These are phyloP conservation scores for Grapholita molesta DNA, from an alignment of 1,140 invertebrate species.

Conservation along the genomic window DNA sequence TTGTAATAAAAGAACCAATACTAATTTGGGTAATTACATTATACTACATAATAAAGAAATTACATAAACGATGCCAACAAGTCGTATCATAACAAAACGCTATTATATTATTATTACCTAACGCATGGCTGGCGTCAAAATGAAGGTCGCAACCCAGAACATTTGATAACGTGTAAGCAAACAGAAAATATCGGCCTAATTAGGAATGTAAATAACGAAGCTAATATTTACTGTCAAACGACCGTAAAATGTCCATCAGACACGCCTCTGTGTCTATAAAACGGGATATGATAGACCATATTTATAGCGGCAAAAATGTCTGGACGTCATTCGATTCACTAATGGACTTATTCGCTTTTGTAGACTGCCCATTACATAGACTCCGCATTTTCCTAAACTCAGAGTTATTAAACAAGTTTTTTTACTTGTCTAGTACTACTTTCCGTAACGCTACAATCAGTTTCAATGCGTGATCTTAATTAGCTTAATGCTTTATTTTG, in stretches of 20 bases:
- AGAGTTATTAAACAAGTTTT: too few species aligned
- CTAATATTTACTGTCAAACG: conserved; percentile 36
- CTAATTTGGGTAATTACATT: neutral
- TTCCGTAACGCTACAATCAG: too few species aligned
- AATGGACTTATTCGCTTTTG: conserved; percentile 31
- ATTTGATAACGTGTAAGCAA: conserved; percentile 2
- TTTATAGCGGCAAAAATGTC: conserved; percentile 30
- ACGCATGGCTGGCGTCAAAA: neutral
- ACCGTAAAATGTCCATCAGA: conserved; percentile 36
- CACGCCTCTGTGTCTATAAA: conserved; percentile 36
- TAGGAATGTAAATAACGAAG: conserved; percentile 30
- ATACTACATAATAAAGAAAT: too few species aligned
- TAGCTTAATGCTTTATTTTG: too few species aligned
- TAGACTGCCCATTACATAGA: neutral
- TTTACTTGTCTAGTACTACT: too few species aligned
- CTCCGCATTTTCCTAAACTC: too few species aligned
- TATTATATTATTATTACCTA: neutral
- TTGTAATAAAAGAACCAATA: neutral
- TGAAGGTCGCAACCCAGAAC: neutral
- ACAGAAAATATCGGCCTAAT: conserved; percentile 30
- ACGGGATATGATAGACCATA: conserved; percentile 34
- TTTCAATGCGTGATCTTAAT: too few species aligned
- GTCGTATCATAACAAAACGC: neutral
- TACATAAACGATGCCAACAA: neutral
- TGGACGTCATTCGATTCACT: conserved; percentile 30